Conservation (phyloP, 2,888 invertebrate genomes). For the Carterocephalus palaemon region DNA sequence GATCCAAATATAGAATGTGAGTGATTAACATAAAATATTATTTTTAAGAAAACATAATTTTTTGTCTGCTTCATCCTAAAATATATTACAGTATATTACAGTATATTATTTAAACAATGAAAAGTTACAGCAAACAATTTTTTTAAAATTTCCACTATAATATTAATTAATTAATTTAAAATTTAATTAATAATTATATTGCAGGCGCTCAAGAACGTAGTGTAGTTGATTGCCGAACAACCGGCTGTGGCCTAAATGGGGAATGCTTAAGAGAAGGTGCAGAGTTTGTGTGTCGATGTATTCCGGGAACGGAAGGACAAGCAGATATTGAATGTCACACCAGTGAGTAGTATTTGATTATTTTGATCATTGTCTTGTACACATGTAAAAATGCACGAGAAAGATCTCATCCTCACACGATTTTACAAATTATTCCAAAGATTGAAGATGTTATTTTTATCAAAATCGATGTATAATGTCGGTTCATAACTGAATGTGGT, state of each 20-base stretch:
- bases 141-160: no score
- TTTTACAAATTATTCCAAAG: slow-evolving; percentile 5
- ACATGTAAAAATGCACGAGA: slow-evolving; percentile 76
- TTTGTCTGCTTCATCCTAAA: no score
- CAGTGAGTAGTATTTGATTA: slow-evolving; percentile 56
- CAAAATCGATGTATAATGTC: no score
- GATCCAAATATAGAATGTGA: slow-evolving; percentile 92
- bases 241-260: slow-evolving; percentile 91
- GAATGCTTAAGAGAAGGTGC: slow-evolving; percentile 91
- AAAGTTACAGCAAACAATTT: no score
- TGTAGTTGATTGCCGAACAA: slow-evolving; percentile 87
- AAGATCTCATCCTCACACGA: slow-evolving; percentile 28
- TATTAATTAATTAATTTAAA: neutral
- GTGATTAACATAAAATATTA: slow-evolving; percentile 46
- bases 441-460: neutral
- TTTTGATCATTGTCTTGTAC: slow-evolving; percentile 36
- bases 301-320: slow-evolving; percentile 85
- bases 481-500: slow-evolving; percentile 1
- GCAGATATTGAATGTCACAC: slow-evolving; percentile 85
- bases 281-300: slow-evolving; percentile 89
- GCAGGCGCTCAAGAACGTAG: slow-evolving; percentile 79
- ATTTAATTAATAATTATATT: no score
- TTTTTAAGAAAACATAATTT: no score
- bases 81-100: slow-evolving; percentile 9
- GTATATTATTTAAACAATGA: neutral